Base-by-base conservation (phyloP, 2,888 invertebrate species). In the Lepeophtheirus nordmannii region DNA sequence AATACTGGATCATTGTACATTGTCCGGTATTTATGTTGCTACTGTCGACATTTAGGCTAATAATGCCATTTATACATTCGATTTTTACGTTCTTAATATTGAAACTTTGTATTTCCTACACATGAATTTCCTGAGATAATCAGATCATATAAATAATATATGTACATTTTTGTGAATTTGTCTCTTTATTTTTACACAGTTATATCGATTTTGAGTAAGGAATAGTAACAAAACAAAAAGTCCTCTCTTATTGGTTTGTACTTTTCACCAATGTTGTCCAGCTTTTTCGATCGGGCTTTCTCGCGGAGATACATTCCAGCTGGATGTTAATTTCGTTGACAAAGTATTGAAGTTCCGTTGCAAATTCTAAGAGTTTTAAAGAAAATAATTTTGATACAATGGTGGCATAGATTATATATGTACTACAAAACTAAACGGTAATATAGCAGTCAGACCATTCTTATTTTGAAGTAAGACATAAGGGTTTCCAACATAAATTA, bases 91-190 rank as follows among this genome's bases (percentile, higher is more conserved):
- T 46, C 53, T 46, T 30, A 30, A 5, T 30, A 30, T 30, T 46
- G 53, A 46, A 46, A n/a, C 53, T 2, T n/a, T 46, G 53, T 46
- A 46, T 46, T 46, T 46, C 53, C 53, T 46, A 46, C 53, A 46
- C 53, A 46, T 46, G 14, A 30, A n/a, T 46, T 46, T 46, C 53
- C 14, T 14, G 17, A 46, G 17, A 46, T 46, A 46, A 41, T 46
- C 53, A 46, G 53, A 46, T 46, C 17, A 46, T n/a, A 46, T 46
- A 46, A 46, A 46, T 30, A 46, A 46, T 46, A 46, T 46, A 46
- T 46, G 53, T 46, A 46, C 53, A 46, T 46, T 46, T 30, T 46
- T 46, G 17, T 46, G 17, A 46, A 46, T 17, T 17, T 5, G 14
- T 46, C 17, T n/a, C 8, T 46, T 46, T 46, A 5, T n/a, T 46